These are phyloP conservation scores for Taeniopygia guttata DNA, from an alignment of 2,797 vertebrate genomes.

Conservation along the genomic window DNA sequence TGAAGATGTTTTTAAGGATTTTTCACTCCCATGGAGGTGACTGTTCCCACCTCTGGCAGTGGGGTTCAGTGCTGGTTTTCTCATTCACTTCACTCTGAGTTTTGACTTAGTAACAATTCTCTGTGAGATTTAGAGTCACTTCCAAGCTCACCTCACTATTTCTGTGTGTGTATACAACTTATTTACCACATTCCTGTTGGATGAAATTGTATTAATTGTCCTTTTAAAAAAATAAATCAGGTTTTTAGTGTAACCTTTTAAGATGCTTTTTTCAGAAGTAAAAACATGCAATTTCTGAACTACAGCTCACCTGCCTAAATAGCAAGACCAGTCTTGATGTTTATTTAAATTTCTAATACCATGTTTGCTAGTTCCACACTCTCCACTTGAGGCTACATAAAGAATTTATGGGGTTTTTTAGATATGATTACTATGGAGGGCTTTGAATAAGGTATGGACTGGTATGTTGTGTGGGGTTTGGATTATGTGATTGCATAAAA, in stretches of 20 bases:
- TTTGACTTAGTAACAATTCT: background rate
- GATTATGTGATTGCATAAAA: background rate
- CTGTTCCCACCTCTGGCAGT: background rate
- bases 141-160: background rate
- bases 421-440: background rate
- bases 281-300: background rate
- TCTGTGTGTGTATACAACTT: background rate
- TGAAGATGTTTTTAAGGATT: background rate
- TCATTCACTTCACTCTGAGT: background rate
- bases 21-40: background rate
- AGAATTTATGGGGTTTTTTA: rapidly evolving
- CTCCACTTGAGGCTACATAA: background rate
- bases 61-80: background rate
- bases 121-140: background rate
- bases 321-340: background rate
- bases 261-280: background rate
- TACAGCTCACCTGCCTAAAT: background rate
- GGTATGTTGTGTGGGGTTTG: background rate
- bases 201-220: background rate
- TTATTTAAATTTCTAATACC: background rate
- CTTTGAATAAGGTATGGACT: background rate
- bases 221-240: background rate
- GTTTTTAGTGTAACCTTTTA: background rate
- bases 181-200: background rate
- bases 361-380: background rate